phyloP scores from a whole-genome alignment of 2,797 vertebrate species.

The Danio tinwini region DNA sequence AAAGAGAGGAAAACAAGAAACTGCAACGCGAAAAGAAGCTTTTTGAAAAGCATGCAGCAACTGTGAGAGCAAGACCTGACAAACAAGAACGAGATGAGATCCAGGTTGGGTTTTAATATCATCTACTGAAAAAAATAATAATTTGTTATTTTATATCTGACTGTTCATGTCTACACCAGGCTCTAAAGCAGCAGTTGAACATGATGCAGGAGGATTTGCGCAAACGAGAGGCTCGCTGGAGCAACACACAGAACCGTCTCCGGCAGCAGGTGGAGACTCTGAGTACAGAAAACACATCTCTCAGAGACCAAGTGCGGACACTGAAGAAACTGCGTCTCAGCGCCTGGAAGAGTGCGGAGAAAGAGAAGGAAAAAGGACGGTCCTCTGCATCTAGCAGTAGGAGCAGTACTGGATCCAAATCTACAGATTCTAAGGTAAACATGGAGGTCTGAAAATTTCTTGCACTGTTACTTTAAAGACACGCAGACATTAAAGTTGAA shows the following conservation, averaged over 20 bases:
- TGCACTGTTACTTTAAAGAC: neutral
- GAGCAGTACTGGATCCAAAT: conserved; percentile 56
- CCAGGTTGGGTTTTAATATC: conserved; percentile 78
- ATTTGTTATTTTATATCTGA: neutral
- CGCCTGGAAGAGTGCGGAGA: conserved; percentile 82
- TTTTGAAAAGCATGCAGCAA: conserved; percentile 88
- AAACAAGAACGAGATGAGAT: conserved; percentile 96
- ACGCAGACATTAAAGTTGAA: neutral
- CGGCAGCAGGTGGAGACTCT: conserved; percentile 88
- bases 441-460: neutral
- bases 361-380: conserved; percentile 63
- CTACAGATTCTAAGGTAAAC: conserved; percentile 80
- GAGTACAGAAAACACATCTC: conserved; percentile 83
- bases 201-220: conserved; percentile 90
- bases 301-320: conserved; percentile 85
- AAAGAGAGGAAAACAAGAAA: conserved; percentile 87
- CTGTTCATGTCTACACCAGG: conserved; percentile 68
- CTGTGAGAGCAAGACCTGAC: conserved; percentile 89
- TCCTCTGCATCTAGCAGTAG: conserved; percentile 53
- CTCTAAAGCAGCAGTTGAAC: conserved; percentile 87
- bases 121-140: neutral
- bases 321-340: conserved; percentile 90
- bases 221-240: conserved; percentile 90
- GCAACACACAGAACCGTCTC: conserved; percentile 82
- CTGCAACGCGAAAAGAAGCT: conserved; percentile 90